Evolutionary conservation across 2,113 vertebrate species (phyloP).

Genomic region (Mesitornis unicolor): DNA sequence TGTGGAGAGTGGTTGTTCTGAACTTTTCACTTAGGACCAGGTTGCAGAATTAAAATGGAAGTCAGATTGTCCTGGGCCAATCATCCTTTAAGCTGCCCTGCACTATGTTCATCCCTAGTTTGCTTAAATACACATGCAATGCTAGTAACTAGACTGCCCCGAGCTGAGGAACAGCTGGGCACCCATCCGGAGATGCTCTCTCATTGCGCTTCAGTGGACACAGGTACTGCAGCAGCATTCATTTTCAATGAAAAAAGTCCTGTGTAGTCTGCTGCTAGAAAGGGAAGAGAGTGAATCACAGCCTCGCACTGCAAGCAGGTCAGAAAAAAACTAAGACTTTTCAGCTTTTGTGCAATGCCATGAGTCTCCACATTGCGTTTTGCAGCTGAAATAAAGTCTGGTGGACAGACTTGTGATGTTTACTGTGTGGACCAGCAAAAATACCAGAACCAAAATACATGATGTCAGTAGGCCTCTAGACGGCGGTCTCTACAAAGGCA

Average conservation of each 20-base stretch:
- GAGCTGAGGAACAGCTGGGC: fast-evolving
- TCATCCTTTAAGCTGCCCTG: not conserved
- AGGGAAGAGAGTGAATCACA: not conserved
- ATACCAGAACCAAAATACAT: not conserved
- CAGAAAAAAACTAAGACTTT: not conserved
- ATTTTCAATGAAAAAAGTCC: fast-evolving
- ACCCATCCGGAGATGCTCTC: fast-evolving
- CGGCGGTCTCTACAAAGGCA: fast-evolving
- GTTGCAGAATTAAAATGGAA: not conserved
- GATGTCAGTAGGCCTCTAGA: not conserved
- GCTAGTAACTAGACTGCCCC: fast-evolving
- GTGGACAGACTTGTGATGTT: not conserved
- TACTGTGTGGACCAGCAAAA: not conserved
- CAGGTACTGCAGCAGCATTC: fast-evolving
- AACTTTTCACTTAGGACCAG: fast-evolving
- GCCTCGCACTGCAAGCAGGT: not conserved
- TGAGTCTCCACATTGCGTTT: not conserved
- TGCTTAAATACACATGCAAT: not conserved
- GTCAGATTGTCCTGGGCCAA: fast-evolving
- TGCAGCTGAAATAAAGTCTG: not conserved
- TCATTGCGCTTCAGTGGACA: fast-evolving
- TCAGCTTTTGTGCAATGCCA: not conserved
- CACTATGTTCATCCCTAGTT: no score
- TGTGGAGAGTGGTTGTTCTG: no score
- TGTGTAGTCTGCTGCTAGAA: not conserved